Evolutionary conservation across 37 sponge, comb jelly and placozoan species (phyloP).

Genomic region (Diacarnus erythraeanus): DNA sequence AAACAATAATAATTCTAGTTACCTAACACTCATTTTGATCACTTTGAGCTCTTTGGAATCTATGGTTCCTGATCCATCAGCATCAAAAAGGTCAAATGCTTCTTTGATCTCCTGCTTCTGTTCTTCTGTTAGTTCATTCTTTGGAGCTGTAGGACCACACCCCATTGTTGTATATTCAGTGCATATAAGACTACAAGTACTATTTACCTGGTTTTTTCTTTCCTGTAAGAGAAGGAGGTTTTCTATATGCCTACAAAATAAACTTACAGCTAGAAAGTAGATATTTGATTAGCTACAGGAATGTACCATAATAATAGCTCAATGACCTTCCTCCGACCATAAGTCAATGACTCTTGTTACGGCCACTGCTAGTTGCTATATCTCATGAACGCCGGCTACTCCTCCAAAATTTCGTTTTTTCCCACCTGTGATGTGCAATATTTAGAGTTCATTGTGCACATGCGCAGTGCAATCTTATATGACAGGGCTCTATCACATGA

Average conservation of each 20-base stretch:
- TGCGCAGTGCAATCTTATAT: conserved; percentile 19
- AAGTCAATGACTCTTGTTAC: too few species aligned
- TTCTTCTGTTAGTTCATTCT: conserved; percentile 94
- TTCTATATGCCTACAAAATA: conserved; percentile 56
- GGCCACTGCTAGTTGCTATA: too few species aligned
- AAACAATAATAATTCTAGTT: too few species aligned
- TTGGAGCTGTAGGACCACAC: conserved; percentile 83
- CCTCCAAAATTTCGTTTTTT: not conserved
- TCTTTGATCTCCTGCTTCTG: conserved; percentile 98
- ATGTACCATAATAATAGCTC: not conserved
- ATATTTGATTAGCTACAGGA: too few species aligned
- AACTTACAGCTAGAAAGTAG: too few species aligned
- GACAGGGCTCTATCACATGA: conserved; percentile 7
- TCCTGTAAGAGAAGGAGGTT: conserved; percentile 25
- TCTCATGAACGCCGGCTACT: too few species aligned
- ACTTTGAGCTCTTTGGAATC: conserved; percentile 98
- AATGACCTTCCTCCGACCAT: conserved; percentile 7
- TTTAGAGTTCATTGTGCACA: conserved; percentile 12
- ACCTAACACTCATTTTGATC: too few species aligned
- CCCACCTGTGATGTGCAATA: not conserved
- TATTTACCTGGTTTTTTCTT: conserved; percentile 49
- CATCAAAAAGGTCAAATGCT: conserved; percentile 98
- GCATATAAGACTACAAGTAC: too few species aligned
- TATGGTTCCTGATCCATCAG: conserved; percentile 95
- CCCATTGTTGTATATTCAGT: too few species aligned